Evolutionary conservation across 2,797 vertebrate genomes (phyloP).

Genomic region (Microctenopoma stevenorrisi): DNA sequence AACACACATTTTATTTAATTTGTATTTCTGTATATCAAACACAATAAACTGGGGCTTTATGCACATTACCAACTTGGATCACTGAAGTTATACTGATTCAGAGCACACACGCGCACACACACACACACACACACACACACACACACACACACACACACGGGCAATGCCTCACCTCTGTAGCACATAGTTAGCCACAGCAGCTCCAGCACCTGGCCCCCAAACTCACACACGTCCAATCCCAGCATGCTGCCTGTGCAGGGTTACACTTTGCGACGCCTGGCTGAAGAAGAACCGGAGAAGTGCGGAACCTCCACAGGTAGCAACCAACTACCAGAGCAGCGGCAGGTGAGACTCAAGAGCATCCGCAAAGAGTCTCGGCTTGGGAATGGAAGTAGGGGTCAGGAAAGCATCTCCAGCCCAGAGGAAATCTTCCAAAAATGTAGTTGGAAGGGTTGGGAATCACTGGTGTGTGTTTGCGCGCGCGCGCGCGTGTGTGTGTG

Average conservation of each 20-base stretch:
- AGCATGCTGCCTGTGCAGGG: constrained; percentile 85
- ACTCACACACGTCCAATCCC: constrained; percentile 92
- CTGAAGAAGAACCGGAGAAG: constrained; percentile 56
- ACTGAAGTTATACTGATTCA: constrained; percentile 38
- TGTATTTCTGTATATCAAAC: background rate
- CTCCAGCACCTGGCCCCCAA: constrained; percentile 89
- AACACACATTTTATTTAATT: background rate
- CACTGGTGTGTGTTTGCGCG: constrained; percentile 8
- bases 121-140: background rate
- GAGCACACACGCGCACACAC: background rate
- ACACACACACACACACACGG: constrained; percentile 14
- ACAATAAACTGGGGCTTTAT: constrained; percentile 7
- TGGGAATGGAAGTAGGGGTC: constrained; percentile 35
- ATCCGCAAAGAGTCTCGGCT: constrained; percentile 61
- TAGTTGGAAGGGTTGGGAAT: constrained; percentile 30
- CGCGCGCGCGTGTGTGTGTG: too few species aligned
- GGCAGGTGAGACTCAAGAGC: constrained; percentile 39
- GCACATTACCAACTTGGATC: constrained; percentile 22
- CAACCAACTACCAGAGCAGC: constrained; percentile 46
- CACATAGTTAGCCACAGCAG: constrained; percentile 93
- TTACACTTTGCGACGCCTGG: constrained; percentile 56
- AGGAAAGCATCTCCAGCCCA: constrained; percentile 67
- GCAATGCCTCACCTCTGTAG: constrained; percentile 90
- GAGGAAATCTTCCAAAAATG: constrained; percentile 6
- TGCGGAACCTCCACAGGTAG: constrained; percentile 70